Base-by-base conservation (phyloP, 1,140 invertebrate species). In the Heterodera carotae region DNA sequence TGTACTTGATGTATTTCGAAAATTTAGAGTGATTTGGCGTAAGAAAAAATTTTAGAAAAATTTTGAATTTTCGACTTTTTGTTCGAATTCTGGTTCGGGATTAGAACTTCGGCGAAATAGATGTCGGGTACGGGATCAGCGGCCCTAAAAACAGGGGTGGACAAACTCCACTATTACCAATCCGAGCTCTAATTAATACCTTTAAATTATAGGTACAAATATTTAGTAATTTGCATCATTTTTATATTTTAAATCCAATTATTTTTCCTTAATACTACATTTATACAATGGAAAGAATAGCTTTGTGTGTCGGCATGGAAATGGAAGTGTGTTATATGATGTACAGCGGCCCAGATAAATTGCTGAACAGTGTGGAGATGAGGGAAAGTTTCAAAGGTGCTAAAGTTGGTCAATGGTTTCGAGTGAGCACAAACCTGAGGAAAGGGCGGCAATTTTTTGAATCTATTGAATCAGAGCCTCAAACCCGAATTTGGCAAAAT, bases 401-500 rank as follows among this genome's bases (percentile, higher is more conserved):
- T n/a, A 29, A 34, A 31, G 62, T 66, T 29, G 62, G 62, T 1
- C 62, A 66, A 34, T 66, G 62, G 62, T 66, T 31, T 34, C 33
- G 62, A 29, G 29, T 66, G 27, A 56, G 48, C 48, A 56, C 22
- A 56, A 18, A 56, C 22, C 48, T 1, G 22, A 56, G 48, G 48
- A 56, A 56, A 4, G 48, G 48, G 22, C 48, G 48, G 48, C 48
- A 56, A 22, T 22, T 22, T 56, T 56, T 56, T 25, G 48, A 56
- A 56, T n/a, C 48, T 15, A 4, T 56, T 18, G 48, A 15, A 56
- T 22, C 48, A 56, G 48, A 56, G 22, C 12, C 48, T 5, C 48
- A 12, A 56, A 56, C 48, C 18, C 48, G 48, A 56, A 18, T 56
- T 56, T 22, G 22, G 1, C 48, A 56, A 22, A 22, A 22, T 18